Percentiles rank a stretch among this genome's conserved stretches.
Conservation (phyloP, 1,140 invertebrate genomes). For the Phocides pigmalion region DNA sequence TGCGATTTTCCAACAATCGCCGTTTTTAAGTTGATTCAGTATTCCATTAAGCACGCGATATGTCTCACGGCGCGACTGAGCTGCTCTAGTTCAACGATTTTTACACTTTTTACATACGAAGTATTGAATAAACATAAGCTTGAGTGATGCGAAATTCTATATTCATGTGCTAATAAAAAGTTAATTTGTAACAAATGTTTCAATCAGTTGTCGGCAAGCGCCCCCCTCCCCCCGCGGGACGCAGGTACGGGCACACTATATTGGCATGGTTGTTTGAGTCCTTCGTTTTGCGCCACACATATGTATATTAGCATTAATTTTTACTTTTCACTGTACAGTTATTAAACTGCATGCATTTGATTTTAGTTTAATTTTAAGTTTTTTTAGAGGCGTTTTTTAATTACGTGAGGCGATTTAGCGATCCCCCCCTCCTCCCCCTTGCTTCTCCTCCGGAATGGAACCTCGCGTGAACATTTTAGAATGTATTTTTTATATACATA, state of each 20-base stretch:
- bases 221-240: conserved; percentile 31
- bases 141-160: conserved; percentile 57
- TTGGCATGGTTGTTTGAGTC: conserved; percentile 57
- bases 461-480: no score
- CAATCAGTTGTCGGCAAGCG: conserved; percentile 41
- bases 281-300: conserved; percentile 56
- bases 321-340: conserved; percentile 16
- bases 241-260: conserved; percentile 55
- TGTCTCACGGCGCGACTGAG: neutral
- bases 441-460: no score
- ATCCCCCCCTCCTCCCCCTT: no score
- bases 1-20: no score
- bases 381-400: no score
- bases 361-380: no score
- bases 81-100: conserved; percentile 11
- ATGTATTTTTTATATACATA: no score
- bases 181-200: conserved; percentile 40
- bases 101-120: conserved; percentile 54
- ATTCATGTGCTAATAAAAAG: conserved; percentile 70
- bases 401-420: no score
- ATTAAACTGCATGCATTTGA: neutral
- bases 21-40: no score
- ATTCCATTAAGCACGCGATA: no score
- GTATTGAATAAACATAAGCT: conserved; percentile 49
- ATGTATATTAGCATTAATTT: conserved; percentile 61